Evolutionary conservation across 2,888 invertebrate genomes (phyloP).

Genomic region (Lasius fuliginosus): DNA sequence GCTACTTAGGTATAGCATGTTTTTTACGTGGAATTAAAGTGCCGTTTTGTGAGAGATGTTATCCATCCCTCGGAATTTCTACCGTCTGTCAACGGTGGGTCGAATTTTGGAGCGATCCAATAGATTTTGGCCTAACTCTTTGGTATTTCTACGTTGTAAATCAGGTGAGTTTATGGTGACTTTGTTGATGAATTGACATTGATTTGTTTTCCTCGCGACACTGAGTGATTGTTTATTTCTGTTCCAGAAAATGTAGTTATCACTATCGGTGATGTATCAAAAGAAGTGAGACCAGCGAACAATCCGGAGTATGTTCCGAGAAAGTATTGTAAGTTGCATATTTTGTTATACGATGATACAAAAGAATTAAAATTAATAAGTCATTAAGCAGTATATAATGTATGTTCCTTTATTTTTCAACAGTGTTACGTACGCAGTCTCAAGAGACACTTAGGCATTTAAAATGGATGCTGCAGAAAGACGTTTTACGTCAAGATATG

Average conservation of each 20-base stretch:
- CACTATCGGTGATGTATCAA: constrained; percentile 92
- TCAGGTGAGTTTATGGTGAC: constrained; percentile 74
- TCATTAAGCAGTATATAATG: constrained; percentile 27
- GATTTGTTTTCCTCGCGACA: background rate
- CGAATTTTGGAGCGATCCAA: constrained; percentile 71
- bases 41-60: constrained; percentile 67
- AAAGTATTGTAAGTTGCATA: constrained; percentile 90
- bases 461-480: constrained; percentile 99
- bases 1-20: background rate
- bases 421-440: constrained; percentile 86
- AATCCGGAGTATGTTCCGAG: constrained; percentile 94
- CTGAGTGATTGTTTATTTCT: background rate
- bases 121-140: constrained; percentile 67
- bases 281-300: constrained; percentile 89
- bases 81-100: constrained; percentile 64
- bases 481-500: constrained; percentile 96
- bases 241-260: constrained; percentile 85
- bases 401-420: background rate
- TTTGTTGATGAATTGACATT: background rate
- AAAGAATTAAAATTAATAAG: background rate
- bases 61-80: constrained; percentile 58
- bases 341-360: background rate
- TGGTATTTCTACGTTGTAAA: constrained; percentile 73
- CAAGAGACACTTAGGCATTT: constrained; percentile 94
- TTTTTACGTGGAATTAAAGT: constrained; percentile 30